These are phyloP conservation scores for Choloepus didactylus DNA, from an alignment of 2,797 vertebrate species.

Conservation along the genomic window DNA sequence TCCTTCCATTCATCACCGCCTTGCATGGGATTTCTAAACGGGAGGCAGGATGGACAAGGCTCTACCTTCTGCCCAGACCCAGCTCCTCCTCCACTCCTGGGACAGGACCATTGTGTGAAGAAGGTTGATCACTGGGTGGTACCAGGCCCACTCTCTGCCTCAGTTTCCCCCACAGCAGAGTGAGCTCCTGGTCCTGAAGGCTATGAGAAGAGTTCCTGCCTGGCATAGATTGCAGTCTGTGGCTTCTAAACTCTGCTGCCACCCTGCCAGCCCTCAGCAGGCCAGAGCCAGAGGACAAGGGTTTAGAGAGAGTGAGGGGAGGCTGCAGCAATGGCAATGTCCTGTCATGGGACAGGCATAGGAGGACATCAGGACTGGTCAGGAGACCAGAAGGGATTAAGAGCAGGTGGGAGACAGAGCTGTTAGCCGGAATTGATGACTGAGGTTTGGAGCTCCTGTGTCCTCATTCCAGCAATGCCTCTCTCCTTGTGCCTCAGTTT, in stretches of 20 bases:
- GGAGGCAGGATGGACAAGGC: not conserved
- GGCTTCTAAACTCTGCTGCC: not conserved
- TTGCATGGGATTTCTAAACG: not conserved
- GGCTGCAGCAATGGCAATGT: no score
- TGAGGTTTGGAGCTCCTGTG: not conserved
- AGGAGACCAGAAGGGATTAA: not conserved
- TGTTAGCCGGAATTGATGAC: not conserved
- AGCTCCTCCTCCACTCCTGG: not conserved
- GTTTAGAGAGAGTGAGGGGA: no score
- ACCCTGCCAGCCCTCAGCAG: not conserved
- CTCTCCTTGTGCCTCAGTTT: slow-evolving; percentile 25
- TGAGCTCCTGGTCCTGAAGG: not conserved
- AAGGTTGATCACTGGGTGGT: not conserved
- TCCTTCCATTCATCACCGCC: not conserved
- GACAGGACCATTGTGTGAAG: not conserved
- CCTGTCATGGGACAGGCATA: not conserved
- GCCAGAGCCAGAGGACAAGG: not conserved
- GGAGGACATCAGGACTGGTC: not conserved
- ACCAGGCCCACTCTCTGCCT: not conserved
- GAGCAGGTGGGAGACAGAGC: not conserved
- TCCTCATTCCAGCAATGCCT: not conserved
- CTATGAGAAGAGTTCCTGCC: not conserved
- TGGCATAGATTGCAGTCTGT: fast-evolving
- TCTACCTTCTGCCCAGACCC: not conserved
- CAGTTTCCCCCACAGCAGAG: not conserved